These are phyloP conservation scores for Geopemphigus sp. DNA, from an alignment of 1,140 invertebrate genomes.

Conservation along the genomic window DNA sequence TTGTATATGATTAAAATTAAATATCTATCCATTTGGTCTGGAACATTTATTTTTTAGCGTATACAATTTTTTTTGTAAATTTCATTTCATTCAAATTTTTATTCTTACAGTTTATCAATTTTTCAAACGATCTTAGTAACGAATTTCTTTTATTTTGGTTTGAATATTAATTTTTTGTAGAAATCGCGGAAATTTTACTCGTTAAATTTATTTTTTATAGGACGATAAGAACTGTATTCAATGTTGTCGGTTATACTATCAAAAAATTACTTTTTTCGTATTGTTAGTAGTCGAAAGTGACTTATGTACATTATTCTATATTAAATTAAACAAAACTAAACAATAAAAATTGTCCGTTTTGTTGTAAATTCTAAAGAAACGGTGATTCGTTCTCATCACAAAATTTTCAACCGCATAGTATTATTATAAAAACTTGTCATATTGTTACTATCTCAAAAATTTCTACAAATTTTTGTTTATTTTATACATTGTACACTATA, in stretches of 20 bases:
- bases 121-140: not conserved
- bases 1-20: not conserved
- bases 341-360: not conserved
- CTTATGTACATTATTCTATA: not conserved
- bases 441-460: too few relatives aligned
- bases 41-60: not conserved
- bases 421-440: too few relatives aligned
- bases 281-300: not conserved
- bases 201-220: too few relatives aligned
- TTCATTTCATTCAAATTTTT: not conserved
- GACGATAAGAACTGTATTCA: not conserved
- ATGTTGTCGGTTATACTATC: not conserved
- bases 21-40: not conserved
- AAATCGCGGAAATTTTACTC: not conserved
- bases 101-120: not conserved
- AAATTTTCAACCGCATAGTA: too few relatives aligned
- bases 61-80: not conserved
- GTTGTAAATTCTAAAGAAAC: not conserved
- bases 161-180: not conserved
- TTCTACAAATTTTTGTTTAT: too few relatives aligned
- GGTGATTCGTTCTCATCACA: too few relatives aligned
- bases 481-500: too few relatives aligned
- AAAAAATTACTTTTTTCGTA: not conserved
- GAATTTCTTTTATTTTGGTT: not conserved
- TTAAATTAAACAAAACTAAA: not conserved